Evolutionary conservation across 2,888 invertebrate species (phyloP).

Genomic region (Brachyptera risi): DNA sequence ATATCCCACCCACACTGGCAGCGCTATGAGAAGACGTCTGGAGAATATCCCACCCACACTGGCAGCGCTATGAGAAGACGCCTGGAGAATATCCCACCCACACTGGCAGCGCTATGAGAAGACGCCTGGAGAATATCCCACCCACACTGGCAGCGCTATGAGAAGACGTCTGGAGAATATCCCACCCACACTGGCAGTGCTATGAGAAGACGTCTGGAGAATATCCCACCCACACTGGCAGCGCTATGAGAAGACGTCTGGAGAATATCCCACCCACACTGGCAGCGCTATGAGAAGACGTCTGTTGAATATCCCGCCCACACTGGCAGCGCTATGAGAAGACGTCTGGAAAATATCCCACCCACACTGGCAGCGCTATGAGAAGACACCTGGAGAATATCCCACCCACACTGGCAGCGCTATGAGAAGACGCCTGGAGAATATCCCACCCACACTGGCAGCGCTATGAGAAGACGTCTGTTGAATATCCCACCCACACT

Average conservation of each 20-base stretch:
- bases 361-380: not conserved
- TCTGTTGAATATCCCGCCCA: not conserved
- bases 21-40: not conserved
- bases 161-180: not conserved
- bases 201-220: not conserved
- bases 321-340: not conserved
- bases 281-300: not conserved
- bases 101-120: not conserved
- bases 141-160: not conserved
- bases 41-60: not conserved
- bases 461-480: not conserved
- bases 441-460: not conserved
- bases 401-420: not conserved
- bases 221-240: not conserved
- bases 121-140: not conserved
- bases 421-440: not conserved
- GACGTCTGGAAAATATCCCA: not conserved
- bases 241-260: not conserved
- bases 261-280: not conserved
- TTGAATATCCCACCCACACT: not conserved
- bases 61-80: not conserved
- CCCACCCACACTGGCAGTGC: not conserved
- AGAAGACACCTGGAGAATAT: not conserved
- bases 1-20: not conserved
- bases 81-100: not conserved